Evolutionary conservation across 1,140 invertebrate genomes (phyloP), one percentile per base, ranked within the genome.

Genomic region (Drosophila orosa): DNA sequence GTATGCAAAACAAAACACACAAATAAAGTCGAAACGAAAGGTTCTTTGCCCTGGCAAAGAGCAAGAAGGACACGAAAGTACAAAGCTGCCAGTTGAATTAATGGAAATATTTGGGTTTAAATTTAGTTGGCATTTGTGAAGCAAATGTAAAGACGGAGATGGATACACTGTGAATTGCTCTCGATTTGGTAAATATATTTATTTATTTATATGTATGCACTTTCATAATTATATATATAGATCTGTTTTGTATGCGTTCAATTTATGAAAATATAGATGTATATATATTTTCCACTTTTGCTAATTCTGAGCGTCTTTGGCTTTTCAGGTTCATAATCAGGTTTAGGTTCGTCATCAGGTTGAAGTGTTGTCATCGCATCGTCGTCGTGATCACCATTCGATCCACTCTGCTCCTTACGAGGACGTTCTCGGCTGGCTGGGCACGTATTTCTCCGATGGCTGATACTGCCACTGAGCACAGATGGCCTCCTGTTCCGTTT

Each of bases 391-490:
- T 15, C 55, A 8, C 1, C 15, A 27, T 40, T 22, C 29, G 55
- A 9, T 40, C 10, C n/a, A 6, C 31, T 22, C 5, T 2, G 6
- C 3, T 10, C 25, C 17, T 66, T 86, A 87, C 7, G 83, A 85
- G 22, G 78, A 79, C 33, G 84, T 89, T 24, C 84, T 86, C 45
- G 84, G 84, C 77, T 89, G 84, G 67, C 90, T 91, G 61, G 90
- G 90, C 62, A 91, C 87, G 69, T 95, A 95, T 80, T 95, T 95
- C 72, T 95, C 94, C 24, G 94, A 95, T 5, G 94, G 94, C 66
- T 93, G 93, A 75, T 94, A 95, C 74, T 94, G 93, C 93, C 93
- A 95, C 74, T 94, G 93, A 3, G 94, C 93, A 65, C 94, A 95
- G 15, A 95, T 81, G 57, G 86, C 92, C 68, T 94, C 93, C 27